Conservation (phyloP, 2,113 vertebrate species). For the Syngnathus floridae region DNA sequence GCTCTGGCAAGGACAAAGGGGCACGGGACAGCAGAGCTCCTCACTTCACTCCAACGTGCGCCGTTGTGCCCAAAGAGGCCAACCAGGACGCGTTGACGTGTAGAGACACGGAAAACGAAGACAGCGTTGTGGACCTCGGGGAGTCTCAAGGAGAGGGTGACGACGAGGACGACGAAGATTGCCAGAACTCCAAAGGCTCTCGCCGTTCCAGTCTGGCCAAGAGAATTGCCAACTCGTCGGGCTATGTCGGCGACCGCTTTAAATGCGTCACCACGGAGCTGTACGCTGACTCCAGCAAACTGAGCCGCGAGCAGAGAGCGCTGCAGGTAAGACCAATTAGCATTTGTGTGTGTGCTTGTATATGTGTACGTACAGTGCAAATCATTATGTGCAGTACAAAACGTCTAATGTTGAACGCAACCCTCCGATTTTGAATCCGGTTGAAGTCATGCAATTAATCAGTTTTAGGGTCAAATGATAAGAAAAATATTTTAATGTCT, state of each 20-base stretch:
- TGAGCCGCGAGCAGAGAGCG: slow-evolving; percentile 95
- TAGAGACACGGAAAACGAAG: slow-evolving; percentile 50
- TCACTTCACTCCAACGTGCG: slow-evolving; percentile 25
- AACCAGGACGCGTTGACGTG: slow-evolving; percentile 19
- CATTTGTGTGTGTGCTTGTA: slow-evolving; percentile 8
- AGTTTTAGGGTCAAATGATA: neutral
- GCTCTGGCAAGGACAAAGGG: slow-evolving; percentile 51
- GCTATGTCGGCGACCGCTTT: slow-evolving; percentile 97
- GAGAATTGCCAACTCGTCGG: slow-evolving; percentile 93
- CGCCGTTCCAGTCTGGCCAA: slow-evolving; percentile 80
- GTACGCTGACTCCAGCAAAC: slow-evolving; percentile 95
- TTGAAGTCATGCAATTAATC: neutral
- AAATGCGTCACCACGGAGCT: slow-evolving; percentile 97
- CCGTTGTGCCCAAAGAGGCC: slow-evolving; percentile 41
- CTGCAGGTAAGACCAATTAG: slow-evolving; percentile 84
- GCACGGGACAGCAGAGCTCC: slow-evolving; percentile 22
- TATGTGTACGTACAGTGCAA: slow-evolving; percentile 2
- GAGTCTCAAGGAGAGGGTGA: slow-evolving; percentile 64
- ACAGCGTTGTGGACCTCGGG: slow-evolving; percentile 61
- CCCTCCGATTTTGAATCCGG: slow-evolving; percentile 29
- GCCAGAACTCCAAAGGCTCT: slow-evolving; percentile 73
- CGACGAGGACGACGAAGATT: slow-evolving; percentile 63
- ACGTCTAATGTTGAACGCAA: neutral
- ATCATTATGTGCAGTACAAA: neutral
- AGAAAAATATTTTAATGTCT: neutral